A percentile compares a stretch with the other conserved stretches of the same genome.
phyloP scores from a whole-genome alignment of 2,888 invertebrate species.

The Sesamia inferens region DNA sequence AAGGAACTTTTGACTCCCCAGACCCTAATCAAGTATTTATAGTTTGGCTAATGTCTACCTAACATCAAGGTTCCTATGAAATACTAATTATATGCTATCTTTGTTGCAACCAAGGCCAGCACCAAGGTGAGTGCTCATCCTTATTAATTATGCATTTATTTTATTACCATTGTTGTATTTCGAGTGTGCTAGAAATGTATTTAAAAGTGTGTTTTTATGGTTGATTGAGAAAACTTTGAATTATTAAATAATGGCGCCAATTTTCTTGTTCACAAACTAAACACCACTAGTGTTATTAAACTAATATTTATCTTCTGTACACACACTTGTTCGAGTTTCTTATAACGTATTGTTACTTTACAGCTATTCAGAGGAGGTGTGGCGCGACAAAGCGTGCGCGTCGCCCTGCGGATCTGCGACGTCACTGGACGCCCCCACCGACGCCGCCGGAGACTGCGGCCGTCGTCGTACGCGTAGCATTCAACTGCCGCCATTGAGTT shows the following conservation, averaged over 20 bases:
- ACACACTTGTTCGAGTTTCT: background rate
- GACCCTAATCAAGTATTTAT: slow-evolving; percentile 36
- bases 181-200: background rate
- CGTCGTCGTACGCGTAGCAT: slow-evolving; percentile 76
- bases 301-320: no score
- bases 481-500: slow-evolving; percentile 72
- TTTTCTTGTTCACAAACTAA: no score
- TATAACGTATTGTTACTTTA: background rate
- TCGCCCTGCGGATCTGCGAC: slow-evolving; percentile 75
- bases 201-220: background rate
- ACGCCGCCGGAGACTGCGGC: slow-evolving; percentile 74
- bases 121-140: slow-evolving; percentile 70
- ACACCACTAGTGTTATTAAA: no score
- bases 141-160: slow-evolving; percentile 17
- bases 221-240: background rate
- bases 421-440: slow-evolving; percentile 70
- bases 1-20: slow-evolving; percentile 16
- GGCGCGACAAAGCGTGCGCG: slow-evolving; percentile 78
- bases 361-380: slow-evolving; percentile 86
- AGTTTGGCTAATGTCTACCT: slow-evolving; percentile 26
- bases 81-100: slow-evolving; percentile 59
- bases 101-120: slow-evolving; percentile 75
- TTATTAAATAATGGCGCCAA: background rate
- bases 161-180: background rate
- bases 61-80: slow-evolving; percentile 41